phyloP scores from a whole-genome alignment of 2,113 vertebrate species.

The Patagioenas fasciata region DNA sequence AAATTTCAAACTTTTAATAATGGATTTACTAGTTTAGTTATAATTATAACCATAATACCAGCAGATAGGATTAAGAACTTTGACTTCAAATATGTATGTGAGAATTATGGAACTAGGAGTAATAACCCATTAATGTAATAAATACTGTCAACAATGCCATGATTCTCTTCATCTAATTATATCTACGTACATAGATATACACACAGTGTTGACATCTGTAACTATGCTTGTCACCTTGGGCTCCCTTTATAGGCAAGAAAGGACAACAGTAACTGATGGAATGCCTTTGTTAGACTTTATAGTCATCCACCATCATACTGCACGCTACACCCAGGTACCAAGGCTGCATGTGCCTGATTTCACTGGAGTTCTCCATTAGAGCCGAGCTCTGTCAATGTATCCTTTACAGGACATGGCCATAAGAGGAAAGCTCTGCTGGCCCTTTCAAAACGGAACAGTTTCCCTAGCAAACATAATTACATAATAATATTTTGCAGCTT shows the following conservation, averaged over 20 bases:
- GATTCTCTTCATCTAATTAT: not conserved
- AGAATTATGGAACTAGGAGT: not conserved
- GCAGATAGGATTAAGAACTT: not conserved
- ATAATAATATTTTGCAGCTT: not conserved
- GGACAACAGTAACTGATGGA: not conserved
- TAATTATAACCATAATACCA: not conserved
- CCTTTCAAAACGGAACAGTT: not conserved
- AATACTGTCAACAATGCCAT: not conserved
- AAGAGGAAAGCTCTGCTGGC: not conserved
- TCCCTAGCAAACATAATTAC: not conserved
- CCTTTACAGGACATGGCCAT: not conserved
- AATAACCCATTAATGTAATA: not conserved
- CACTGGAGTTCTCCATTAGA: not conserved
- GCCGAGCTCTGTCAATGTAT: not conserved
- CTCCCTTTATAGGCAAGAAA: not conserved
- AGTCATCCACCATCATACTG: not conserved
- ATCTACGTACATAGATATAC: not conserved
- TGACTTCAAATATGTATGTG: not conserved
- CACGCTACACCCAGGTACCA: rapidly evolving
- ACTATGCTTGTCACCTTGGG: not conserved
- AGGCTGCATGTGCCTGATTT: not conserved
- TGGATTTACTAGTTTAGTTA: not conserved
- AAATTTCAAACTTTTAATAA: not conserved
- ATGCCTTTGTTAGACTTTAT: not conserved
- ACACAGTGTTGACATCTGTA: not conserved